A percentile compares a stretch with the other conserved stretches of the same genome.
Evolutionary conservation across 2,888 invertebrate genomes (phyloP).

Genomic region (Sussaba pulchella): DNA sequence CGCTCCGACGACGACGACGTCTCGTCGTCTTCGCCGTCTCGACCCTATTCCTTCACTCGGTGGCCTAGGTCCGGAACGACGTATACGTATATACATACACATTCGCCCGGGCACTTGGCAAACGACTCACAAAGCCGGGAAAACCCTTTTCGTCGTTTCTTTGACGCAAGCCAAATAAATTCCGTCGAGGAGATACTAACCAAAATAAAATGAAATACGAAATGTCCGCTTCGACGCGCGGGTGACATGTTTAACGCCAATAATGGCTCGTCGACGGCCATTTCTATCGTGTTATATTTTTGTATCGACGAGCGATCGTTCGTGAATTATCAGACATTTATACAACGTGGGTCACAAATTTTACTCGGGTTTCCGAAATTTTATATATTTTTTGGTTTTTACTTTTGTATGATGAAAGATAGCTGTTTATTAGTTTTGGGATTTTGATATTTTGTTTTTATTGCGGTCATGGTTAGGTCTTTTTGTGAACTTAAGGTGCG

Average conservation of each 20-base stretch:
- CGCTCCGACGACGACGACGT: not conserved
- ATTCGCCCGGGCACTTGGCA: conserved; percentile 4
- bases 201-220: no score
- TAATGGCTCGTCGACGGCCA: conserved; percentile 25
- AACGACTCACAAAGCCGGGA: conserved; percentile 35
- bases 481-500: no score
- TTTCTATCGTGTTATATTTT: not conserved
- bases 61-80: conserved; percentile 61
- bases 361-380: conserved; percentile 17
- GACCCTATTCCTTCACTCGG: conserved; percentile 8
- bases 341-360: conserved; percentile 31
- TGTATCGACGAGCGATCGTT: not conserved
- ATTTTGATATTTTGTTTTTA: no score
- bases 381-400: conserved; percentile 30
- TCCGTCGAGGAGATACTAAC: not conserved
- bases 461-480: no score
- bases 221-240: no score
- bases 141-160: not conserved
- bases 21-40: not conserved
- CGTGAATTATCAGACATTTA: not conserved
- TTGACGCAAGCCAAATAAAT: conserved; percentile 52
- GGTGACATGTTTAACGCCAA: conserved; percentile 29
- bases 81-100: not conserved
- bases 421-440: no score
- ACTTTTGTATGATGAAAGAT: not conserved